Conservation (phyloP, 2,113 vertebrate genomes). For the Mesembrinibis cayennensis region DNA sequence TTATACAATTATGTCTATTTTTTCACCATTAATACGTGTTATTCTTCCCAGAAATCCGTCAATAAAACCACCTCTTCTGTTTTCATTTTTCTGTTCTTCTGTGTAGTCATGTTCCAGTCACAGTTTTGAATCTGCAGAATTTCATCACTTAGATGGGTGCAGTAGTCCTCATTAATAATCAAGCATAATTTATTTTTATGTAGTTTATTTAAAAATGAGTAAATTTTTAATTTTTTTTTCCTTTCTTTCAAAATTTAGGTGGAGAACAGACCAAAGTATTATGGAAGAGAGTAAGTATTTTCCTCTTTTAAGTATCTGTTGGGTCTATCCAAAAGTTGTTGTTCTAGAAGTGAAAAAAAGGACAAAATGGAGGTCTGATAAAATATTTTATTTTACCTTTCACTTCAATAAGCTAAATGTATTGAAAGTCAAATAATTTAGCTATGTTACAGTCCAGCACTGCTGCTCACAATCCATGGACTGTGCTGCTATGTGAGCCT, state of each 20-base stretch:
- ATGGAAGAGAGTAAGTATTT: conserved; percentile 96
- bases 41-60: background rate
- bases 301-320: conserved; percentile 47
- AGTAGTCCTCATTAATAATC: background rate
- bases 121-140: background rate
- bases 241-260: conserved; percentile 81
- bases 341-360: background rate
- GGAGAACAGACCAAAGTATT: conserved; percentile 96
- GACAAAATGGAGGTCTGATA: background rate
- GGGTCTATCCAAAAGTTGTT: background rate
- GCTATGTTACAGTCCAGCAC: background rate
- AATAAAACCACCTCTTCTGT: background rate
- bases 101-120: background rate
- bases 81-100: background rate
- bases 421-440: background rate
- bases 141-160: background rate
- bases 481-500: background rate
- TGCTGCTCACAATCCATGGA: background rate
- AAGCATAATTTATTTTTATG: background rate
- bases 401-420: background rate
- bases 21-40: background rate
- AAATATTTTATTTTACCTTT: background rate
- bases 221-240: conserved; percentile 28
- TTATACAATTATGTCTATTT: background rate
- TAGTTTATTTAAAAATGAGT: conserved; percentile 5